Evolutionary conservation across 2,888 invertebrate species (phyloP).

Genomic region (Odontothrips loti): DNA sequence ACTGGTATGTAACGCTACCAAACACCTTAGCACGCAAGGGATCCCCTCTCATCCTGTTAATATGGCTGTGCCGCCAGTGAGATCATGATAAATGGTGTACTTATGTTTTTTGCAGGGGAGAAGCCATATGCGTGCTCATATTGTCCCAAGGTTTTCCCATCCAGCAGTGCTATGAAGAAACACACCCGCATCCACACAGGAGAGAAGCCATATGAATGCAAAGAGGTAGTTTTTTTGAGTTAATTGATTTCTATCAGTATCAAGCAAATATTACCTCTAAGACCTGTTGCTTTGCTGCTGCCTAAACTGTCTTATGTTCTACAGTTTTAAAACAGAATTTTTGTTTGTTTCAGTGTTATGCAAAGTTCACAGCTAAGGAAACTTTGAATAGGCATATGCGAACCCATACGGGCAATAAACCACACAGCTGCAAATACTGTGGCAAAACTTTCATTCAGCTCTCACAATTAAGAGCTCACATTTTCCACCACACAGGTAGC

Average conservation of each 20-base stretch:
- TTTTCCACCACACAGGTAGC: constrained; percentile 64
- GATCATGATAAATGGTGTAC: background rate
- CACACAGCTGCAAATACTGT: constrained; percentile 61
- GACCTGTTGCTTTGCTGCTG: background rate
- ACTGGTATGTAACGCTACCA: constrained; percentile 47
- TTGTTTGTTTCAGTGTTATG: constrained; percentile 59
- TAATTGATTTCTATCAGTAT: constrained; percentile 54
- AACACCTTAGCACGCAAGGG: too few species aligned
- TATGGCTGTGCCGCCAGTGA: background rate
- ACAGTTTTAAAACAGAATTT: background rate
- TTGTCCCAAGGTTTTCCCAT: constrained; percentile 68
- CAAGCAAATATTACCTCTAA: constrained; percentile 61
- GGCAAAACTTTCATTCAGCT: constrained; percentile 79
- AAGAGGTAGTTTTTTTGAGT: constrained; percentile 50
- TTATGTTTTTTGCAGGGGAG: constrained; percentile 45
- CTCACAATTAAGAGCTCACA: constrained; percentile 71
- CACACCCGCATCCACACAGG: constrained; percentile 59
- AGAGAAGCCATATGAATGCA: constrained; percentile 63
- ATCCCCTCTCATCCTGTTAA: too few species aligned
- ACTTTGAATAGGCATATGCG: constrained; percentile 72
- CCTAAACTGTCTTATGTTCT: background rate
- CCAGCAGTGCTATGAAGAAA: constrained; percentile 71
- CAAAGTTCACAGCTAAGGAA: constrained; percentile 75
- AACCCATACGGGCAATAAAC: constrained; percentile 58
- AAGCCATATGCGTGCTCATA: constrained; percentile 66